phyloP scores from a whole-genome alignment of 2,797 vertebrate genomes.

The Manis crassicaudata region DNA sequence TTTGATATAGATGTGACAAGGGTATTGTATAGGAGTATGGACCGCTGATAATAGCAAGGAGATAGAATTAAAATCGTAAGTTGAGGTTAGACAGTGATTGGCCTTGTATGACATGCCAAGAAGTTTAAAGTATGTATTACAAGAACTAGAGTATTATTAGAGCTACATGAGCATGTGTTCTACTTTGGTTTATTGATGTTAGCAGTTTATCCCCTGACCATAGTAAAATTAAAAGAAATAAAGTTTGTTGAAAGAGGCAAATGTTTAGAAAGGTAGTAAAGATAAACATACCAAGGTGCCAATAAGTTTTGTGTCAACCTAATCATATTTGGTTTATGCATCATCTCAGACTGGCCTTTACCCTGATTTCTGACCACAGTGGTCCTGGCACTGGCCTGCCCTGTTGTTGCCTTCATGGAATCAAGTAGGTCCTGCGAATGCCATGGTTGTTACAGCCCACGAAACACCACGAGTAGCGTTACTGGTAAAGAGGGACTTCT shows the following conservation, averaged over 20 bases:
- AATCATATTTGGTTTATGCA: neutral
- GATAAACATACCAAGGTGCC: neutral
- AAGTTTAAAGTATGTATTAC: neutral
- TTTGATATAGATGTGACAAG: neutral
- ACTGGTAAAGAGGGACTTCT: neutral
- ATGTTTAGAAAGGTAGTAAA: neutral
- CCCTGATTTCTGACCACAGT: neutral
- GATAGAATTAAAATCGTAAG: neutral
- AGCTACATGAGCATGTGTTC: neutral
- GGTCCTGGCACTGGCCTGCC: rapidly evolving
- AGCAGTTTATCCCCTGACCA: neutral
- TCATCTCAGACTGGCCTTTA: neutral
- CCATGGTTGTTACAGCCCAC: neutral
- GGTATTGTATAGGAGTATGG: neutral
- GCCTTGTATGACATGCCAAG: neutral
- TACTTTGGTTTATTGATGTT: neutral
- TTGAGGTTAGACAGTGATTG: neutral
- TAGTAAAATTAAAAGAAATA: neutral
- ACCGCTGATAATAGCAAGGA: neutral
- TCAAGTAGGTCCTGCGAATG: neutral
- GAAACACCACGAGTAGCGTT: neutral
- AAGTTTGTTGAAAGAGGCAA: neutral
- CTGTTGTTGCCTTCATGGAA: neutral
- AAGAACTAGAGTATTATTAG: neutral
- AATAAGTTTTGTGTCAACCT: neutral